Conservation (phyloP, 2,113 vertebrate genomes). For the Tamias sibiricus region DNA sequence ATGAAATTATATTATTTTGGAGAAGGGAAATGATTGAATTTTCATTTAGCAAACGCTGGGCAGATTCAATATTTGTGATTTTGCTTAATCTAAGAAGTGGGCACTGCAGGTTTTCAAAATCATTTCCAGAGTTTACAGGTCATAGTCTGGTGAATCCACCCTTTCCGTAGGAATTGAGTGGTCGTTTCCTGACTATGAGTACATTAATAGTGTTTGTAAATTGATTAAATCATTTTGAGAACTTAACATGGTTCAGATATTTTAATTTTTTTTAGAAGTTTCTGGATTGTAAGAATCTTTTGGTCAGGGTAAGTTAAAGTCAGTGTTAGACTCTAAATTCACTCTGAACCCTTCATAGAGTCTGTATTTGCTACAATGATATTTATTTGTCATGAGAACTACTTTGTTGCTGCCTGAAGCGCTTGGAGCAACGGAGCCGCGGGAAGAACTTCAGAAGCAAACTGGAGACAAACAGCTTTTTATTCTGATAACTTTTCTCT, state of each 20-base stretch:
- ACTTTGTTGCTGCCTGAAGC: no score
- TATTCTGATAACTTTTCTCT: no score
- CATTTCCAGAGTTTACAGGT: neutral
- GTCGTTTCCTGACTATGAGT: conserved; percentile 22
- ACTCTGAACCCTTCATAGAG: neutral
- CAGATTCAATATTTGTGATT: neutral
- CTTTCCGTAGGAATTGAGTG: neutral
- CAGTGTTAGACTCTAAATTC: neutral
- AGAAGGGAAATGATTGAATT: conserved; percentile 14
- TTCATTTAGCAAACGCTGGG: conserved; percentile 23
- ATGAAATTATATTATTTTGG: conserved; percentile 33
- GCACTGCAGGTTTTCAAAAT: neutral
- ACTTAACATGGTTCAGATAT: neutral
- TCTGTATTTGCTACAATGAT: neutral
- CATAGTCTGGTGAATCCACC: conserved; percentile 6
- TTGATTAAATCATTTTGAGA: conserved; percentile 24
- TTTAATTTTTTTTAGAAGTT: conserved; percentile 55
- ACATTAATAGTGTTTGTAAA: conserved; percentile 15
- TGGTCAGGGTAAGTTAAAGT: neutral
- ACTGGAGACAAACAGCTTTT: no score
- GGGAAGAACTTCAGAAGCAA: no score
- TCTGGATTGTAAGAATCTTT: conserved; percentile 13
- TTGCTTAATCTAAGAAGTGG: neutral
- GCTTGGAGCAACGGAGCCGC: no score
- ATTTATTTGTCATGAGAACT: neutral